phyloP scores from a whole-genome alignment of 2,113 vertebrate species.

The Myotis lucifugus region DNA sequence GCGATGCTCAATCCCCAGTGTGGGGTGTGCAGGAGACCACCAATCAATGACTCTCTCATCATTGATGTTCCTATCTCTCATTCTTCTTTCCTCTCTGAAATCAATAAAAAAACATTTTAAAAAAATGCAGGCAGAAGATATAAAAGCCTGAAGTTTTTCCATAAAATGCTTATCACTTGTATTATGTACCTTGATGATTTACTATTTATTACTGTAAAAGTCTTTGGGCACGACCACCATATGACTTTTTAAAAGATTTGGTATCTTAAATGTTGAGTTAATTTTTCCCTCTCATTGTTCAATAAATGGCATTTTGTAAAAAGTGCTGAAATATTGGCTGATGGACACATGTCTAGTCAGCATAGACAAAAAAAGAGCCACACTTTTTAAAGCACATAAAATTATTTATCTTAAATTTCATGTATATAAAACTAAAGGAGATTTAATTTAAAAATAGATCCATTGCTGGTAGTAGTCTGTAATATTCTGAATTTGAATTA shows the following conservation, averaged over 20 bases:
- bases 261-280: neutral
- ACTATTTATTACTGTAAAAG: neutral
- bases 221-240: neutral
- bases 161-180: neutral
- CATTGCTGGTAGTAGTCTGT: neutral
- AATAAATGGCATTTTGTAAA: neutral
- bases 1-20: no score
- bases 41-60: no score
- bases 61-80: no score
- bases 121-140: neutral
- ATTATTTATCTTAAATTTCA: conserved; percentile 1
- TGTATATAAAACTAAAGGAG: neutral
- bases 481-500: conserved; percentile 7
- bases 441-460: neutral
- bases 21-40: no score
- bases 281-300: neutral
- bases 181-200: neutral
- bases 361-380: neutral
- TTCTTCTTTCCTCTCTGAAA: no score
- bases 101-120: no score
- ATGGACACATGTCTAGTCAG: neutral
- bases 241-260: neutral
- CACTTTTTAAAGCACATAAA: neutral
- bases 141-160: neutral
- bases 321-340: neutral